Evolutionary conservation across 2,797 vertebrate species (phyloP).

Genomic region (Enteromius argenteus): DNA sequence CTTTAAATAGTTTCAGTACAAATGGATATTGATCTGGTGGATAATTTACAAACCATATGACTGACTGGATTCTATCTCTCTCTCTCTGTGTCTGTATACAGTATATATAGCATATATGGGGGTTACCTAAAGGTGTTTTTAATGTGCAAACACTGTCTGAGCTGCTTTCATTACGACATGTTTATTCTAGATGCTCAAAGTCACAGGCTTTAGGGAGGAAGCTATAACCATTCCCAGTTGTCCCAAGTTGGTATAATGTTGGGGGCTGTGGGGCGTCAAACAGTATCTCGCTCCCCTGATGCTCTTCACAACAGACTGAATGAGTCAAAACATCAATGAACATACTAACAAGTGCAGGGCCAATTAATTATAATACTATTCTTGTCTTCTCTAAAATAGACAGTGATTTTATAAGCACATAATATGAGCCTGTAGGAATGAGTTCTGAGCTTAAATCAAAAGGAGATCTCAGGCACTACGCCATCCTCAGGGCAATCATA

Average conservation of each 20-base stretch:
- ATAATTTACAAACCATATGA: constrained; percentile 25
- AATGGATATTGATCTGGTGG: constrained; percentile 21
- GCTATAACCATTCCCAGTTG: neutral
- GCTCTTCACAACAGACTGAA: constrained; percentile 14
- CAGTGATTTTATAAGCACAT: constrained; percentile 4
- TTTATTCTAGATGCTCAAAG: neutral
- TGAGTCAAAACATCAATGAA: constrained; percentile 18
- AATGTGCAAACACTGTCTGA: neutral
- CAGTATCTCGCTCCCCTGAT: neutral
- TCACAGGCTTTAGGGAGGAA: constrained; percentile 7
- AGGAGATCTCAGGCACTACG: neutral
- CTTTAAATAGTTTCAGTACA: constrained; percentile 35
- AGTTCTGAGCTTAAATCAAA: constrained; percentile 21
- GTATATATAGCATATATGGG: neutral
- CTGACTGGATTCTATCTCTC: neutral
- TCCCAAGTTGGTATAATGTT: constrained; percentile 14
- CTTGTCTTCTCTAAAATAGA: constrained; percentile 22
- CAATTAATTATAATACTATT: constrained; percentile 39
- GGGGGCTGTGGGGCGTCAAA: constrained; percentile 6
- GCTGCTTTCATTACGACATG: constrained; percentile 13
- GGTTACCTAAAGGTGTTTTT: neutral
- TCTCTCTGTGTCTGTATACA: too few relatives aligned
- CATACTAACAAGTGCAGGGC: constrained; percentile 11
- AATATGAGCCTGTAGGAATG: constrained; percentile 5
- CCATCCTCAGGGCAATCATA: constrained; percentile 13